A percentile compares a stretch with the other conserved stretches of the same genome.
phyloP scores from a whole-genome alignment of 2,797 vertebrate species.

The Micromesistius poutassou region DNA sequence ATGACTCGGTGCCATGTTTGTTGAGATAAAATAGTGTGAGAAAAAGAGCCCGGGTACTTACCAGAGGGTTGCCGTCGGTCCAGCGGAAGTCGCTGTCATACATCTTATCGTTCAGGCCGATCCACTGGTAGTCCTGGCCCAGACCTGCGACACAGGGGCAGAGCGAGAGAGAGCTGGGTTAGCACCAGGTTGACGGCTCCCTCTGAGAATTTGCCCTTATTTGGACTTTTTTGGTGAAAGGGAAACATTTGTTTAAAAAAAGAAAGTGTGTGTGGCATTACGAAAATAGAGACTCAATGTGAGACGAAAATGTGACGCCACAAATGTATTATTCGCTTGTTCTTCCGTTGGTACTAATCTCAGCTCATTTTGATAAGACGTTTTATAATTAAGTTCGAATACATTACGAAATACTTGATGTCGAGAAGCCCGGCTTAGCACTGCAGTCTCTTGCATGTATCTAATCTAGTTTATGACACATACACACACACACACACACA shows the following conservation, averaged over 20 bases:
- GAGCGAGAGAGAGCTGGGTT: neutral
- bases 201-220: constrained; percentile 33
- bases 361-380: neutral
- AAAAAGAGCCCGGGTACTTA: constrained; percentile 72
- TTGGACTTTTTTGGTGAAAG: constrained; percentile 24
- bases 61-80: constrained; percentile 89
- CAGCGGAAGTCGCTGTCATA: constrained; percentile 97
- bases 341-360: neutral
- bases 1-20: constrained; percentile 47
- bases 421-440: neutral
- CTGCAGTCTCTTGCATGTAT: neutral
- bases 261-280: neutral
- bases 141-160: constrained; percentile 73
- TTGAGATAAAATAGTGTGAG: constrained; percentile 43
- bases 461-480: neutral
- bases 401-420: neutral
- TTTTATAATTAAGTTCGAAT: neutral
- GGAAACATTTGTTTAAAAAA: neutral
- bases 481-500: no score
- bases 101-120: constrained; percentile 98
- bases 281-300: no score
- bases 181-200: constrained; percentile 24
- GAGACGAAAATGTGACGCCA: neutral
- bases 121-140: constrained; percentile 98
- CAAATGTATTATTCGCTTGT: neutral